These are phyloP conservation scores for Polyergus mexicanus DNA, from an alignment of 1,140 invertebrate species.

Conservation along the genomic window DNA sequence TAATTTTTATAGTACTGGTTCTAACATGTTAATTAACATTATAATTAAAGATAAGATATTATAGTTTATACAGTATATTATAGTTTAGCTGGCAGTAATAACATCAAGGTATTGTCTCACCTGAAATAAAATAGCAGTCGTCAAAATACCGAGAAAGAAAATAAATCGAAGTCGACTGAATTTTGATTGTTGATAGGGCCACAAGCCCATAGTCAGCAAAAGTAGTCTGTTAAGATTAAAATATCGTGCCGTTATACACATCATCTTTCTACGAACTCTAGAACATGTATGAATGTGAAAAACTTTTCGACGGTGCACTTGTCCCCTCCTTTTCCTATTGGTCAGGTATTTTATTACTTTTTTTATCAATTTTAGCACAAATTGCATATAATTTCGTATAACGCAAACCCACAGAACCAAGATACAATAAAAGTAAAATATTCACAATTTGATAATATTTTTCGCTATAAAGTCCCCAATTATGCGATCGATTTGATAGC, in stretches of 20 bases:
- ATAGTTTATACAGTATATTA: background rate
- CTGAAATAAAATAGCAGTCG: background rate
- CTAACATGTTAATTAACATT: background rate
- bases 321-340: background rate
- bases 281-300: background rate
- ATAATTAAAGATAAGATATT: too few relatives aligned
- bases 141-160: background rate
- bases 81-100: background rate
- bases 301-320: background rate
- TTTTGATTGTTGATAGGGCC: conserved; percentile 9
- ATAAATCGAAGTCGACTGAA: background rate
- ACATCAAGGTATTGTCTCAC: background rate
- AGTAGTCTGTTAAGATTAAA: background rate
- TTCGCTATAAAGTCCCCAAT: too few relatives aligned
- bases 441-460: too few relatives aligned
- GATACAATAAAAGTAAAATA: too few relatives aligned
- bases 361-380: background rate
- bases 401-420: too few relatives aligned
- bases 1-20: too few relatives aligned
- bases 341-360: background rate
- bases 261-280: background rate
- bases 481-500: too few relatives aligned
- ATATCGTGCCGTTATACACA: background rate
- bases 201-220: background rate
- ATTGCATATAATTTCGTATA: too few relatives aligned